Conservation (phyloP, 2,888 invertebrate species). For the Drosophila barbarae region DNA sequence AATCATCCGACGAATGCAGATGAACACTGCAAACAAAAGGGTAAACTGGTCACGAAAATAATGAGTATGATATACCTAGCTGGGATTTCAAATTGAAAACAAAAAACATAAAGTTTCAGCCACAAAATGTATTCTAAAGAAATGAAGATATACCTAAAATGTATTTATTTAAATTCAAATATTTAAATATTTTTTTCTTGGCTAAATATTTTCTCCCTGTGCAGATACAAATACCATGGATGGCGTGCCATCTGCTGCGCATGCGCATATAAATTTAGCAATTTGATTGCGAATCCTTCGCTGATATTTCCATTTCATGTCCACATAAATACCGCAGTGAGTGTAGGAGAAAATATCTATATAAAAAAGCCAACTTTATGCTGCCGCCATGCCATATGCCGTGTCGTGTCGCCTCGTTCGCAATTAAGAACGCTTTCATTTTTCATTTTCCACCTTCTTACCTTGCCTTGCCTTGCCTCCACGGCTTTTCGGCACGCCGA, state of each 20-base stretch:
- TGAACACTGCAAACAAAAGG: constrained; percentile 2
- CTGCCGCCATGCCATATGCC: constrained; percentile 17
- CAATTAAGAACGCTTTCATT: constrained; percentile 75
- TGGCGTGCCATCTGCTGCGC: constrained; percentile 57
- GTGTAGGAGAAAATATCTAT: constrained; percentile 38
- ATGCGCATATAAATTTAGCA: constrained; percentile 61
- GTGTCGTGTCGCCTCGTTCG: constrained; percentile 47
- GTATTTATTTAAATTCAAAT: too few relatives aligned
- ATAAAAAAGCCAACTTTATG: constrained; percentile 43
- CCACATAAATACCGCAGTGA: constrained; percentile 39
- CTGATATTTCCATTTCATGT: constrained; percentile 49
- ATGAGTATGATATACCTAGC: background rate
- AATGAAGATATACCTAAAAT: too few relatives aligned
- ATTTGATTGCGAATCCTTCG: constrained; percentile 50
- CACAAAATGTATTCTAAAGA: too few relatives aligned
- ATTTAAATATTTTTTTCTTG: too few relatives aligned
- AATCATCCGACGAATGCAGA: constrained; percentile 14
- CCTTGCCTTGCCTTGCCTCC: constrained; percentile 38
- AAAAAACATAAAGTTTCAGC: too few relatives aligned
- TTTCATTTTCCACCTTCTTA: constrained; percentile 58
- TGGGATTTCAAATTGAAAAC: background rate
- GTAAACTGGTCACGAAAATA: background rate
- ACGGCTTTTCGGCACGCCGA: constrained; percentile 38
- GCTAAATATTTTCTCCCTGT: background rate
- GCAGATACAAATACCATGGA: constrained; percentile 5